Conservation (phyloP, 2,888 invertebrate species). For the Cylloceria caligata region DNA sequence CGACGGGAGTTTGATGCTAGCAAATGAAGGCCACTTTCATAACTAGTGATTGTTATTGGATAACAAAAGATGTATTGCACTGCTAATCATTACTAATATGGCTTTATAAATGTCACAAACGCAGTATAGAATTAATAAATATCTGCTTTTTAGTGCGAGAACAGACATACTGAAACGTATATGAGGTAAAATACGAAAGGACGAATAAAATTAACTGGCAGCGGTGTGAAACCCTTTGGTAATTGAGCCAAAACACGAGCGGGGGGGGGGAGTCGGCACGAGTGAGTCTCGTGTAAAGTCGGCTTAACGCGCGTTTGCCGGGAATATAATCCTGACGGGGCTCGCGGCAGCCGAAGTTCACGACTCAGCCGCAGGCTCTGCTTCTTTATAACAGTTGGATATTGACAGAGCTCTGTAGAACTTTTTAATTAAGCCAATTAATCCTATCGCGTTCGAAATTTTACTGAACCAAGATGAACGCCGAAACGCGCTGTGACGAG, state of each 20-base stretch:
- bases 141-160: not conserved
- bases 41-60: slow-evolving; percentile 9
- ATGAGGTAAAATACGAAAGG: not conserved
- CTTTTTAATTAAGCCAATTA: slow-evolving; percentile 73
- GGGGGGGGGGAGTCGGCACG: too few relatives aligned
- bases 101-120: not conserved
- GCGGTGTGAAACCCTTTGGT: slow-evolving; percentile 45
- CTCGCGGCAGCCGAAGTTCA: slow-evolving; percentile 27
- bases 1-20: not conserved
- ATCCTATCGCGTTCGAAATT: slow-evolving; percentile 58
- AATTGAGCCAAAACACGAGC: slow-evolving; percentile 50
- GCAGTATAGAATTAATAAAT: not conserved
- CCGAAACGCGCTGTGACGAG: slow-evolving; percentile 20
- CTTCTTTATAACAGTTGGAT: slow-evolving; percentile 15
- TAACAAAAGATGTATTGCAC: not conserved
- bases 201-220: slow-evolving; percentile 41
- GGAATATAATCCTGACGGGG: slow-evolving; percentile 59
- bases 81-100: not conserved
- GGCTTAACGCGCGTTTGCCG: slow-evolving; percentile 62
- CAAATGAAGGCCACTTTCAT: not conserved
- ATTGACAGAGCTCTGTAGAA: slow-evolving; percentile 57
- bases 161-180: not conserved
- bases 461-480: slow-evolving; percentile 47
- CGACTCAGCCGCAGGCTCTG: slow-evolving; percentile 17
- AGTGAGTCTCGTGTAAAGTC: slow-evolving; percentile 59